Evolutionary conservation across 2,888 invertebrate genomes (phyloP).

Genomic region (Ferrisia virgata): DNA sequence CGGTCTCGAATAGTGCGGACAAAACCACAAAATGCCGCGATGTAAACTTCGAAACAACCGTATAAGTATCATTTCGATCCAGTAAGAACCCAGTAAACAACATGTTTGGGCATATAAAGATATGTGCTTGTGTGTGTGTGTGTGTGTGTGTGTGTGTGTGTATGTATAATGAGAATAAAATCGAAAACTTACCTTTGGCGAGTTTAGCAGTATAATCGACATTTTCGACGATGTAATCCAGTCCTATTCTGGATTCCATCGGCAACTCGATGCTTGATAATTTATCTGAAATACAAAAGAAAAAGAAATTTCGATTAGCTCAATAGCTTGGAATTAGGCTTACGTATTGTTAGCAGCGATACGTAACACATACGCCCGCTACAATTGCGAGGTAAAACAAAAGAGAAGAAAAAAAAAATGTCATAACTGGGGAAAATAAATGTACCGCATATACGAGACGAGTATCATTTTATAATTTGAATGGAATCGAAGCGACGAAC

Average conservation of each 20-base stretch:
- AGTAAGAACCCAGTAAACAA: too few relatives aligned
- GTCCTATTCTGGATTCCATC: conserved; percentile 89
- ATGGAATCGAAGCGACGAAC: neutral
- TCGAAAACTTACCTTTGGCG: conserved; percentile 67
- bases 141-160: too few relatives aligned
- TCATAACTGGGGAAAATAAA: neutral
- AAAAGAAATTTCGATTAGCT: neutral
- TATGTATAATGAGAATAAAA: conserved; percentile 25
- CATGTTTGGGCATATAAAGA: too few relatives aligned
- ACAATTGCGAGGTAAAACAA: neutral
- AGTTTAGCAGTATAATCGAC: conserved; percentile 87
- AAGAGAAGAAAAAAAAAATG: neutral
- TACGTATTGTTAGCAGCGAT: too few relatives aligned
- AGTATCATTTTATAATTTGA: too few relatives aligned
- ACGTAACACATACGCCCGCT: neutral
- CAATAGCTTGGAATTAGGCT: too few relatives aligned
- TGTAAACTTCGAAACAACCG: too few relatives aligned
- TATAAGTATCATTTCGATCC: too few relatives aligned
- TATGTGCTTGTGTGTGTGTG: too few relatives aligned
- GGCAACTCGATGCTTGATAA: conserved; percentile 2
- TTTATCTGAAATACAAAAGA: neutral
- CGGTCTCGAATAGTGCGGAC: too few relatives aligned
- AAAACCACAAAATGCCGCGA: too few relatives aligned
- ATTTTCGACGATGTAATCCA: conserved; percentile 92
- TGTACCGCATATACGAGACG: too few relatives aligned